Percentiles rank a stretch among this genome's conserved stretches.
phyloP scores from a whole-genome alignment of 2,113 vertebrate species.

The Myotis davidii region DNA sequence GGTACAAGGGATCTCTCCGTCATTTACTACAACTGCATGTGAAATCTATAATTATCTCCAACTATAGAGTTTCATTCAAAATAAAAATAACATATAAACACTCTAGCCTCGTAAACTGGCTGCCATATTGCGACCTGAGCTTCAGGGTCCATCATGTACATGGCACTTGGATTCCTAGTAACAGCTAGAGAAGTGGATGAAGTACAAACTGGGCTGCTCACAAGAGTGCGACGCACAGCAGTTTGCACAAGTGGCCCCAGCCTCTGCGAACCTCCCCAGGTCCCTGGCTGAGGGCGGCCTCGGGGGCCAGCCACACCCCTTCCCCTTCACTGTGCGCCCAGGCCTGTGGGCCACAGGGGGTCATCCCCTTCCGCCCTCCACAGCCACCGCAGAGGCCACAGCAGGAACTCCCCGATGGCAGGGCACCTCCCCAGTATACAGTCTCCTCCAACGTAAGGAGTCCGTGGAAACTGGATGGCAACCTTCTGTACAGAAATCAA shows the following conservation, averaged over 20 bases:
- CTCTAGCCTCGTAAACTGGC: background rate
- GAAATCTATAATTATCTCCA: background rate
- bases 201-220: background rate
- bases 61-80: constrained; percentile 22
- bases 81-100: background rate
- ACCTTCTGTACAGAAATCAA: background rate
- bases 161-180: background rate
- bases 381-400: background rate
- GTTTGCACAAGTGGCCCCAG: background rate
- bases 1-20: background rate
- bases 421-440: background rate
- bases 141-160: background rate
- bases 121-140: background rate
- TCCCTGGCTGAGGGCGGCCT: background rate
- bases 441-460: background rate
- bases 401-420: background rate
- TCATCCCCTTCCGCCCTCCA: background rate
- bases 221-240: background rate
- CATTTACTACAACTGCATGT: background rate
- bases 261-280: background rate
- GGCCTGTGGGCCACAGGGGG: background rate
- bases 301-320: background rate
- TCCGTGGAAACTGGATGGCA: background rate
- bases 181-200: background rate
- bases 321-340: background rate